phyloP scores from a whole-genome alignment of 2,113 vertebrate genomes.

The Ia io region DNA sequence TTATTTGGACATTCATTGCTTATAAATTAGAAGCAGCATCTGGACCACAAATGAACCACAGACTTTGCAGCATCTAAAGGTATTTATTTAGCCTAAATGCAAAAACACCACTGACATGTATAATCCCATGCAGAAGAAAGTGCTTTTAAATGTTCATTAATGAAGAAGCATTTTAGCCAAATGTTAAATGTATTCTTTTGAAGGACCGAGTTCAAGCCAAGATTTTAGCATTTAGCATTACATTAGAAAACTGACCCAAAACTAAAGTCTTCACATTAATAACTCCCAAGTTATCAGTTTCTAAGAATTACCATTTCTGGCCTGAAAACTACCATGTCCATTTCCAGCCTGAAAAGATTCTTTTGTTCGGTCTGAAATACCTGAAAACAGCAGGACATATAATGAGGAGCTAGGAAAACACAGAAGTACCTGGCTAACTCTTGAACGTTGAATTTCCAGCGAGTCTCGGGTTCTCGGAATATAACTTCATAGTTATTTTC shows the following conservation, averaged over 20 bases:
- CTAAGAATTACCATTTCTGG: slow-evolving; percentile 74
- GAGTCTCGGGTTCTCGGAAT: slow-evolving; percentile 87
- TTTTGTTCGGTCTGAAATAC: slow-evolving; percentile 74
- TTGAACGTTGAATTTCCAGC: slow-evolving; percentile 87
- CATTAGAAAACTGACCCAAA: slow-evolving; percentile 54
- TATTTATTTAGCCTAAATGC: slow-evolving; percentile 5
- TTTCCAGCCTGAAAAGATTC: slow-evolving; percentile 75
- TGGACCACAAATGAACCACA: background rate
- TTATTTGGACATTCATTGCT: slow-evolving; percentile 27
- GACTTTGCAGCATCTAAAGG: background rate
- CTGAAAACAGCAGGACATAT: slow-evolving; percentile 70
- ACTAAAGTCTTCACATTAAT: slow-evolving; percentile 55
- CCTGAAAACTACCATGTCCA: slow-evolving; percentile 77
- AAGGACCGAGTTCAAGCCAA: slow-evolving; percentile 52
- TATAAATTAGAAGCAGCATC: slow-evolving; percentile 52
- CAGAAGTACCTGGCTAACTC: slow-evolving; percentile 84
- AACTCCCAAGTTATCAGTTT: slow-evolving; percentile 65
- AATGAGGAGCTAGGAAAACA: slow-evolving; percentile 61
- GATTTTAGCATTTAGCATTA: slow-evolving; percentile 46
- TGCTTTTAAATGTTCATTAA: slow-evolving; percentile 41
- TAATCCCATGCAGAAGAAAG: slow-evolving; percentile 55
- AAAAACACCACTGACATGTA: slow-evolving; percentile 26
- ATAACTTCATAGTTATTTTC: slow-evolving; percentile 85
- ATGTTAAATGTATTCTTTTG: slow-evolving; percentile 38
- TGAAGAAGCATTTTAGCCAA: slow-evolving; percentile 56